Percentiles rank a stretch among this genome's conserved stretches.
These are phyloP conservation scores for Solenodon paradoxus DNA, from an alignment of 2,113 vertebrate genomes.

Conservation along the genomic window DNA sequence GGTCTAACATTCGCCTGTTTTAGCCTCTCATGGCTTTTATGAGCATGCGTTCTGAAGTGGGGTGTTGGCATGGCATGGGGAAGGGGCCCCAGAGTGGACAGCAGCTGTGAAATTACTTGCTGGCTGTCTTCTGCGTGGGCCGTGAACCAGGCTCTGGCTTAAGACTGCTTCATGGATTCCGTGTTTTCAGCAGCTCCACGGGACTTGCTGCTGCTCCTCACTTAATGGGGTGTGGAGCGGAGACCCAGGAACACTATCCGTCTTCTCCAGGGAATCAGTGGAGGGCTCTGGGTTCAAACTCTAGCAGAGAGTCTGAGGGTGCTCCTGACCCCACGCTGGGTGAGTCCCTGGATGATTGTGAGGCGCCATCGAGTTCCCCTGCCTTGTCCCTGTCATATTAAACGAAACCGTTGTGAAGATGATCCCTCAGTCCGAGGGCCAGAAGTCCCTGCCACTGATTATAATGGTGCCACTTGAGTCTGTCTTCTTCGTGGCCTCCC, in stretches of 20 bases:
- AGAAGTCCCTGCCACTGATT: background rate
- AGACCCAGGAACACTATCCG: background rate
- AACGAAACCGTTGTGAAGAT: background rate
- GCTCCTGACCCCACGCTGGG: background rate
- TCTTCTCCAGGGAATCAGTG: background rate
- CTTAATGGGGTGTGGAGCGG: background rate
- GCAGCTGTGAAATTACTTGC: background rate
- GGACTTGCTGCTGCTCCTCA: background rate
- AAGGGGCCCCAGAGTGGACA: background rate
- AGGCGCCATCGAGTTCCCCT: background rate
- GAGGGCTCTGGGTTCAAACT: background rate
- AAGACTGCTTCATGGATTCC: background rate
- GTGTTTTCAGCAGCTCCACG: background rate
- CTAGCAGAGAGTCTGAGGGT: background rate
- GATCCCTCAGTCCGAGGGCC: background rate
- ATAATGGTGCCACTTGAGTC: background rate
- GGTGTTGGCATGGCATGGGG: background rate
- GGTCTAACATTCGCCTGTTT: background rate
- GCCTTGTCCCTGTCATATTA: background rate
- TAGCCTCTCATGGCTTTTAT: background rate
- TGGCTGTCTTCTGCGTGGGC: background rate
- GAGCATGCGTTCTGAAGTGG: background rate
- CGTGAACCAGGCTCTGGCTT: background rate
- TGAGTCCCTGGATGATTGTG: background rate
- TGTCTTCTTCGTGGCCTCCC: background rate